phyloP scores from a whole-genome alignment of 30 jellyfish, hydroid and myxozoan genomes.

The Chironex yamaguchii region DNA sequence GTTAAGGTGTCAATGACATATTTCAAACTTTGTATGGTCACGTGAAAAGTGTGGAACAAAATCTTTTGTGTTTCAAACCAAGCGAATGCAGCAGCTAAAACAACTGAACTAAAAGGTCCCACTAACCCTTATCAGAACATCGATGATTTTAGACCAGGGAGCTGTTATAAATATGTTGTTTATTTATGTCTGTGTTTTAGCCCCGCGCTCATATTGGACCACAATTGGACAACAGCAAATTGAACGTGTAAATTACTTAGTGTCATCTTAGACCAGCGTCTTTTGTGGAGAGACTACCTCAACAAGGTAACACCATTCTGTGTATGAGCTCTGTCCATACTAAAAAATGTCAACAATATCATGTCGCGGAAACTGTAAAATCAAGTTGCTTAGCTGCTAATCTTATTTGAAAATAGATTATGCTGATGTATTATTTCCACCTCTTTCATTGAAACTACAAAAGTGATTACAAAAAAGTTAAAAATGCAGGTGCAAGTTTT shows the following conservation, averaged over 20 bases:
- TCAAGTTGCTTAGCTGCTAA: neutral
- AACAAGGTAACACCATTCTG: neutral
- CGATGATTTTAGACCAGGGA: neutral
- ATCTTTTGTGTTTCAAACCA: too few species aligned
- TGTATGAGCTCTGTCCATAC: neutral
- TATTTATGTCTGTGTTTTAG: too few species aligned
- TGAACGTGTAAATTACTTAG: neutral
- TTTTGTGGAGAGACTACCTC: neutral
- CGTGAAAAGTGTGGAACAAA: too few species aligned
- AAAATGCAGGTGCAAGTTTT: neutral
- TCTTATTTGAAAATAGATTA: neutral
- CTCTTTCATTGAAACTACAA: neutral
- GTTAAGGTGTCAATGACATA: too few species aligned
- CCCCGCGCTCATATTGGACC: too few species aligned
- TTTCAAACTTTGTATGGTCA: too few species aligned
- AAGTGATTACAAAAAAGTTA: neutral
- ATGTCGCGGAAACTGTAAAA: neutral
- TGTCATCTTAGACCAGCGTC: neutral
- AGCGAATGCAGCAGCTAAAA: neutral
- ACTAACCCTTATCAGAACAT: neutral
- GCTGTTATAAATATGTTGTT: too few species aligned
- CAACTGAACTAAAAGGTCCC: neutral
- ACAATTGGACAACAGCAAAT: neutral
- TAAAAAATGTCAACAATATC: neutral
- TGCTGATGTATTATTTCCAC: neutral